These are phyloP conservation scores for Athrips mouffetella DNA, from an alignment of 2,888 invertebrate species.

Conservation along the genomic window DNA sequence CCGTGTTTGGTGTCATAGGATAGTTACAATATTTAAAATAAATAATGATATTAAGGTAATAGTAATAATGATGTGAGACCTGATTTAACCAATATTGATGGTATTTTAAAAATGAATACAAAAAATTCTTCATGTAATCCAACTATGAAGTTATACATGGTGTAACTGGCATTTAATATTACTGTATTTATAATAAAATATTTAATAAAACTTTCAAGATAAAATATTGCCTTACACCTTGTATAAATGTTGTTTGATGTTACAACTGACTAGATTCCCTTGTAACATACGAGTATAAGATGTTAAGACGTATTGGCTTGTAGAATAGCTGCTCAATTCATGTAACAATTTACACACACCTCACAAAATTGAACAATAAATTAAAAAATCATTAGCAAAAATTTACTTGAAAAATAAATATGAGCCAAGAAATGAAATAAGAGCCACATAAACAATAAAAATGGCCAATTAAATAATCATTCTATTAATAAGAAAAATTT, in stretches of 20 bases:
- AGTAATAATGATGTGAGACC: constrained; percentile 47
- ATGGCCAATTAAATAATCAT: too few relatives aligned
- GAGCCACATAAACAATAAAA: too few relatives aligned
- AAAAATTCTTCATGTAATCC: background rate
- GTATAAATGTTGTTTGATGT: constrained; percentile 23
- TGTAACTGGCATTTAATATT: background rate
- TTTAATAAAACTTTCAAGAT: background rate
- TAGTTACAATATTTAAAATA: constrained; percentile 33
- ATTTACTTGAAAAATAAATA: background rate
- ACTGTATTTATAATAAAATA: background rate
- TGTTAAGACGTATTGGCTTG: constrained; percentile 27
- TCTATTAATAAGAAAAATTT: too few relatives aligned
- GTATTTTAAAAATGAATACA: constrained; percentile 13
- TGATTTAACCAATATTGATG: constrained; percentile 43
- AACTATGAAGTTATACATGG: background rate
- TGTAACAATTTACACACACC: background rate
- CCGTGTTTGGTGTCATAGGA: constrained; percentile 67
- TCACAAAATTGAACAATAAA: background rate
- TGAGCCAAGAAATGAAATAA: too few relatives aligned
- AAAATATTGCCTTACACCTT: background rate
- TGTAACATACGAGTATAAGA: constrained; percentile 16
- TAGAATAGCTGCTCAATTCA: constrained; percentile 34
- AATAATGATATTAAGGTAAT: constrained; percentile 24
- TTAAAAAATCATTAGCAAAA: background rate
- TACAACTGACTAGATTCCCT: constrained; percentile 21